Evolutionary conservation across 2,797 vertebrate species (phyloP).

Genomic region (Epinephelus coioides): DNA sequence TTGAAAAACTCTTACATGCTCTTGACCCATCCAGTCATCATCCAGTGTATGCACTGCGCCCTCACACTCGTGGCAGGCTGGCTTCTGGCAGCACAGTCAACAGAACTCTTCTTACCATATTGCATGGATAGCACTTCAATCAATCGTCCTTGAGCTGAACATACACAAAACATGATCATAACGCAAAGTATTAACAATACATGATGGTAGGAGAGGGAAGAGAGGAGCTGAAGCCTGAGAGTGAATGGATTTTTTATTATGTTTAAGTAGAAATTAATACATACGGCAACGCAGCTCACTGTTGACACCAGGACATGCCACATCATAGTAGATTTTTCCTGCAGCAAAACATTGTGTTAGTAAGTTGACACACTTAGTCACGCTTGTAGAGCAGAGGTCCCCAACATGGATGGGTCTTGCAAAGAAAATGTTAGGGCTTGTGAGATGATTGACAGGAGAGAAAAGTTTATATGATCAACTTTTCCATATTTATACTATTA

Average conservation of each 20-base stretch:
- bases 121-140: background rate
- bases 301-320: slow-evolving; percentile 2
- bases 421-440: too few species aligned
- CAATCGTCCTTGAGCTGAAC: background rate
- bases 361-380: background rate
- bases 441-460: too few species aligned
- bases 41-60: accelerated
- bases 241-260: too few species aligned
- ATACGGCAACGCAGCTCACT: slow-evolving; percentile 3
- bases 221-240: background rate
- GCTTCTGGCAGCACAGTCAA: background rate
- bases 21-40: accelerated
- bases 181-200: background rate
- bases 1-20: background rate
- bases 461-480: too few species aligned
- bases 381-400: too few species aligned
- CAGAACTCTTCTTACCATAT: accelerated
- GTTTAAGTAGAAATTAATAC: background rate
- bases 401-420: too few species aligned
- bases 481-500: too few species aligned
- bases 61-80: background rate
- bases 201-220: background rate
- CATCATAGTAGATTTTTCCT: background rate
- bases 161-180: background rate
- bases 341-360: background rate